Evolutionary conservation across 2,888 invertebrate genomes (phyloP), one percentile per base, ranked within the genome.

Genomic region (Linyphia triangularis): DNA sequence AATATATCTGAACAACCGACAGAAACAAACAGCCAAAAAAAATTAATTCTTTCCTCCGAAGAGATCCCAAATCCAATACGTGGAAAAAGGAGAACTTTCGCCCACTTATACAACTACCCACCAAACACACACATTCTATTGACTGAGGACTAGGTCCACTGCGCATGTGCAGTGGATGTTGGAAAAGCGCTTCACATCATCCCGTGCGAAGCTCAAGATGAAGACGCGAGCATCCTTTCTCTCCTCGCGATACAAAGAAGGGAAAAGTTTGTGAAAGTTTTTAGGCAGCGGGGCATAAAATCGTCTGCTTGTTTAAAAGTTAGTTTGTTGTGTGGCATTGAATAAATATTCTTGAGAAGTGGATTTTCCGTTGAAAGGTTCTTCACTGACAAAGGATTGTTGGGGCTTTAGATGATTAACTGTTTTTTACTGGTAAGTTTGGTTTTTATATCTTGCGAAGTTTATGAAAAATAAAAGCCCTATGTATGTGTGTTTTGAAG

Each of bases 81-180:
- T 0, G 16, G 2, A 28, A 26, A 16, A n/a, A 33, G 19, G 10
- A 30, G 59, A 77, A 63, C 63, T 77, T 77, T 77, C 77, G 61
- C 77, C 37, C 77, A 77, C 77, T 77, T 40, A 43, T 77, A 77
- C 77, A 40, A 77, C 77, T 77, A 77, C 77, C 37, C 77, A 61
- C 77, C 77, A 33, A 67, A 33, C 67, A 63, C 63, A 51, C 51
- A 51, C 28, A 26, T 30, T 73, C 73, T 57, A 73, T 73, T 73
- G 73, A 73, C 72, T 51, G 72, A 72, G 75, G 37, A 19, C 59
- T 51, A 10, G 2, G 30, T 5, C 73, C 57, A 73, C n/a, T 77
- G 77, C 77, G 77, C 77, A 77, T 61, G 77, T 16, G 61, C 77
- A 40, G 61, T 77, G 77, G 77, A 77, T 77, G 77, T 40, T 24